Evolutionary conservation across 1,140 invertebrate genomes (phyloP), one percentile per base, ranked within the genome.

Genomic region (Zaprionus vittiger): DNA sequence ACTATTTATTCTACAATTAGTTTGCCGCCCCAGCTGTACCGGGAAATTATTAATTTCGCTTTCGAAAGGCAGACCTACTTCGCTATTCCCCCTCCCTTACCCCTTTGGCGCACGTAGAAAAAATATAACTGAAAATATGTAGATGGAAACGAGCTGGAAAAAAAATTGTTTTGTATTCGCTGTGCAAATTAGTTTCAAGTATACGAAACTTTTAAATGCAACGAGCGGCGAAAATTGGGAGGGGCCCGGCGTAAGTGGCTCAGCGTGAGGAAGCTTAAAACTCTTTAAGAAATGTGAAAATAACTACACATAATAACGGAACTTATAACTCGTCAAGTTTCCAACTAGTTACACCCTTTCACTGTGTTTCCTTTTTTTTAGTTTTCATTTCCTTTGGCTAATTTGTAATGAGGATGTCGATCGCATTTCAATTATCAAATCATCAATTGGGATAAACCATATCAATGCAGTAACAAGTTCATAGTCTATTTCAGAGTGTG

Each of bases 1-100:
- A 55, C 60, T 75, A 73, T 85, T 85, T 75, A 81, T 85, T 67
- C 68, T 60, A 63, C 82, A 82, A 86, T 85, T 83, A 87, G 83
- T 83, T 86, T 60, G 44, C 61, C 49, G 60, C 76, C 44, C 20
- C 47, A 49, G 41, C 26, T 73, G 22, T 22, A 38, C 41, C 24
- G 17, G 9, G 17, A 34, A 77, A 79, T 56, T 82, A 73, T 77
- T 62, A 68, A 73, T 73, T 80, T 77, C 54, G 14, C 57, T 66
- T 82, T 79, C 72, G 49, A 73, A 81, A 73, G 52, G 47, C 9
- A 24, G 7, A 24, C 24, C 47, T 9, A 17, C 47, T 52, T 9
- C 7, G 47, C 38, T 5, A 12, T 38, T 38, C 6, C 6, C n/a
- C n/a, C n/a, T 15, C 14, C 0, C 37, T 14, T 14, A 5, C 14